Evolutionary conservation across 2,888 invertebrate genomes (phyloP).

Genomic region (Pyralis farinalis): DNA sequence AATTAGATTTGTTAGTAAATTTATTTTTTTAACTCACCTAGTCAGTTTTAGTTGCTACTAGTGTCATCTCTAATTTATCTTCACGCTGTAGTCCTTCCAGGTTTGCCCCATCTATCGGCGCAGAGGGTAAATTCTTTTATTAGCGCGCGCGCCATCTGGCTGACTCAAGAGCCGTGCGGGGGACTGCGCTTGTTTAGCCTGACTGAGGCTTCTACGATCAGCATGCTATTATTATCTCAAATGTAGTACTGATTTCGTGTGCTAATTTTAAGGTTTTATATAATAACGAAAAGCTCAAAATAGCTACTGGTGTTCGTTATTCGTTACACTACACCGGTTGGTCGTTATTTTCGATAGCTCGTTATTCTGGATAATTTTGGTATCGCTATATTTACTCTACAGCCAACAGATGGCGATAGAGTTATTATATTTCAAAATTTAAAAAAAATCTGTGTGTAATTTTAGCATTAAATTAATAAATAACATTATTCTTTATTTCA

Average conservation of each 20-base stretch:
- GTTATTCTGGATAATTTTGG: slow-evolving; percentile 42
- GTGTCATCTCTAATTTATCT: slow-evolving; percentile 46
- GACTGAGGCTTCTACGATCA: slow-evolving; percentile 52
- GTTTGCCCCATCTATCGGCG: slow-evolving; percentile 54
- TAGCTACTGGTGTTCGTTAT: slow-evolving; percentile 34
- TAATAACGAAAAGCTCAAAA: slow-evolving; percentile 27
- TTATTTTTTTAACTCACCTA: slow-evolving; percentile 19
- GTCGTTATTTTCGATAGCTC: slow-evolving; percentile 61
- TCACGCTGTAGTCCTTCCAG: not conserved
- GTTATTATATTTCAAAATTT: slow-evolving; percentile 20
- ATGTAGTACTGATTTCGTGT: slow-evolving; percentile 32
- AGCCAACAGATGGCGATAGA: slow-evolving; percentile 47
- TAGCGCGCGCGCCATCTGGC: slow-evolving; percentile 51
- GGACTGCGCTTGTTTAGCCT: slow-evolving; percentile 53
- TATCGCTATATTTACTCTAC: slow-evolving; percentile 25
- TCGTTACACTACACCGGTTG: slow-evolving; percentile 36
- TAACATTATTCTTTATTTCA: too few relatives aligned
- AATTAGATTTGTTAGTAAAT: too few relatives aligned
- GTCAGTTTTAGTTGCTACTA: slow-evolving; percentile 35
- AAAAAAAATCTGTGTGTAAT: too few relatives aligned
- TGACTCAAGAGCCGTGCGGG: slow-evolving; percentile 35
- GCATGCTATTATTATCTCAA: slow-evolving; percentile 42
- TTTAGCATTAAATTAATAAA: too few relatives aligned
- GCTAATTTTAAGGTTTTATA: slow-evolving; percentile 45
- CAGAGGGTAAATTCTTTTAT: slow-evolving; percentile 29